Evolutionary conservation across 2,797 vertebrate genomes (phyloP), one percentile per base, ranked within the genome.

Genomic region (Spondyliosoma cantharus): DNA sequence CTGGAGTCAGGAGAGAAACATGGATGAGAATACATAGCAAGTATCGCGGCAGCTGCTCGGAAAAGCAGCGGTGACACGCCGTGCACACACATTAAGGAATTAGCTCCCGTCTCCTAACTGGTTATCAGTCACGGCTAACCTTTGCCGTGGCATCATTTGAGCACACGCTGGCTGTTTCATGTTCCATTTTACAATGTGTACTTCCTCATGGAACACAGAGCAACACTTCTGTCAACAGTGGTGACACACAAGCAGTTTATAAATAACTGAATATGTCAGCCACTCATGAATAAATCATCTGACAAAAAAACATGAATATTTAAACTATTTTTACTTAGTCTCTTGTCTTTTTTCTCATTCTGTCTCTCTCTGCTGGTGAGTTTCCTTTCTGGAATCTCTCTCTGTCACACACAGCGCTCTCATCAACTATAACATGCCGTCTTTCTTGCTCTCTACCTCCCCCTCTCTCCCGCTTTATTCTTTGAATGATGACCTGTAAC

Each of bases 251-350:
- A 64, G 45, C 69, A 76, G 79, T 83, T 88, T 86, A 90, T 89
- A 89, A 92, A 92, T 89, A 91, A 84, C 86, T 70, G 48, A 83
- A 72, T 79, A 85, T 72, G 81, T 90, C 81, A 86, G 72, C 73
- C 61, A 58, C 75, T 78, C 70, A 86, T 91, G 82, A 90, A 93
- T 91, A 87, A 89, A 89, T 90, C 79, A 90, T 88, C 76, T 75
- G 20, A 83, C 3, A 13, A 70, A 80, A 57, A 72, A 86, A 71
- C 54, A 91, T 85, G 78, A 89, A 90, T 90, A 87, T 87, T 85
- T 84, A 77, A 89, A 80, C 65, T 52, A 65, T 82, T 89, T 89
- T 80, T 87, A 74, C 61, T 83, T 62, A 27, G 60, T 80, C 16
- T 37, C 19, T 73, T 63, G 49, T 84, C 46, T 71, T 64, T 72